Evolutionary conservation across 1,140 invertebrate species (phyloP).

Genomic region (Steinernema khuongi): DNA sequence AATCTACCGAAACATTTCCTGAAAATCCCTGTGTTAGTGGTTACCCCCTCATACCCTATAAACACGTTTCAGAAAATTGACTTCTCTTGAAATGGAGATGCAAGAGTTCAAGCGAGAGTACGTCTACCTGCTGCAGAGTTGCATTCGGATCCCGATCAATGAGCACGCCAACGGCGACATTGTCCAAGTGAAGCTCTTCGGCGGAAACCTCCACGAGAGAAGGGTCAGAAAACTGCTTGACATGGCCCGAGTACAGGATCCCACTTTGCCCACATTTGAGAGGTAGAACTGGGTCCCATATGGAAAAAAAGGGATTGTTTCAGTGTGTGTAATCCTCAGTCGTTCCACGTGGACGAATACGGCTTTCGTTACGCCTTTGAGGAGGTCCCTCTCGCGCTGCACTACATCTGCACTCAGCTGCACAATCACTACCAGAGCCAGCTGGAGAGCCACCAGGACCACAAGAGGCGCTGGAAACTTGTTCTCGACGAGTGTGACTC

Average conservation of each 20-base stretch:
- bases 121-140: constrained; percentile 63
- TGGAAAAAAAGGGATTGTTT: constrained; percentile 20
- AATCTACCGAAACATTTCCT: constrained; percentile 3
- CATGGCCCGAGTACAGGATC: constrained; percentile 62
- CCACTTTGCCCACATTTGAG: constrained; percentile 63
- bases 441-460: constrained; percentile 39
- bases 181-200: constrained; percentile 62
- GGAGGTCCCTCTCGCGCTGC: constrained; percentile 60
- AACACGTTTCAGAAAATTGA: constrained; percentile 57
- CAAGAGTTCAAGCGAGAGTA: constrained; percentile 64
- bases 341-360: constrained; percentile 62
- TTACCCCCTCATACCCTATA: too few relatives aligned
- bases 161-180: constrained; percentile 60
- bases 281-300: constrained; percentile 57
- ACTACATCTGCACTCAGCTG: constrained; percentile 64
- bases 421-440: constrained; percentile 60
- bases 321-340: constrained; percentile 58
- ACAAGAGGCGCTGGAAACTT: constrained; percentile 43
- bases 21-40: too few relatives aligned
- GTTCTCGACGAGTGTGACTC: constrained; percentile 56
- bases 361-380: constrained; percentile 62
- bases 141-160: constrained; percentile 61
- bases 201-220: constrained; percentile 63
- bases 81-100: constrained; percentile 59
- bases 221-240: constrained; percentile 61